These are phyloP conservation scores for Coptodon rendalli DNA, from an alignment of 2,113 vertebrate species.

Conservation along the genomic window DNA sequence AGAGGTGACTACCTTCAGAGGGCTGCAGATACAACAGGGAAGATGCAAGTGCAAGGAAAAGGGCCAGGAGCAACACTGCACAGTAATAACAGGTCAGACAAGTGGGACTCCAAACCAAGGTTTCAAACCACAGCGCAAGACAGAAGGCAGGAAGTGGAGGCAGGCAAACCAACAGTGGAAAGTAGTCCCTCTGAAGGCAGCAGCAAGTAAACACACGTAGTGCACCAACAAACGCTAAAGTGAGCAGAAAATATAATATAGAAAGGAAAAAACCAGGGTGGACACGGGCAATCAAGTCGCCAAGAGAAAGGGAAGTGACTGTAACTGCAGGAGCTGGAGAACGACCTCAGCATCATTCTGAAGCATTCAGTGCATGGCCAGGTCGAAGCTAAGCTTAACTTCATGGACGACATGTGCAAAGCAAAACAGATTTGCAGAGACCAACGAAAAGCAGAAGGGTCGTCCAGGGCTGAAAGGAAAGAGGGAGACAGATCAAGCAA, in stretches of 20 bases:
- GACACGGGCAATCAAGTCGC: rapidly evolving
- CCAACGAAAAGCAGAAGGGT: neutral
- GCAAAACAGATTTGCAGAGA: no score
- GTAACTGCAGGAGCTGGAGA: neutral
- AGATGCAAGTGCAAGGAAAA: neutral
- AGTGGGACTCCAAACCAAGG: rapidly evolving
- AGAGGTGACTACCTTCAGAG: neutral
- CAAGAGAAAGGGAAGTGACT: neutral
- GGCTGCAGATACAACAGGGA: neutral
- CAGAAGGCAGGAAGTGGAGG: neutral
- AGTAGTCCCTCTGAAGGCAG: neutral
- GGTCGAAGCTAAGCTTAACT: neutral
- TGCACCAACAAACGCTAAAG: rapidly evolving
- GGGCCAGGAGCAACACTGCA: neutral
- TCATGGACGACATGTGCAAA: neutral
- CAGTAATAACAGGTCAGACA: neutral
- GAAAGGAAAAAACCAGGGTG: neutral
- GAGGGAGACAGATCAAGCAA: rapidly evolving
- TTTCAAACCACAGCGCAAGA: neutral
- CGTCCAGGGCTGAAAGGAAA: neutral
- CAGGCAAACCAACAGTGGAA: rapidly evolving
- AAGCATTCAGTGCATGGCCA: rapidly evolving
- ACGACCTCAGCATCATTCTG: neutral
- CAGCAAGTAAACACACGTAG: rapidly evolving
- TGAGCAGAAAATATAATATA: neutral